Evolutionary conservation across 2,797 vertebrate species (phyloP).

Genomic region (Paratrypauchen microcephalus): DNA sequence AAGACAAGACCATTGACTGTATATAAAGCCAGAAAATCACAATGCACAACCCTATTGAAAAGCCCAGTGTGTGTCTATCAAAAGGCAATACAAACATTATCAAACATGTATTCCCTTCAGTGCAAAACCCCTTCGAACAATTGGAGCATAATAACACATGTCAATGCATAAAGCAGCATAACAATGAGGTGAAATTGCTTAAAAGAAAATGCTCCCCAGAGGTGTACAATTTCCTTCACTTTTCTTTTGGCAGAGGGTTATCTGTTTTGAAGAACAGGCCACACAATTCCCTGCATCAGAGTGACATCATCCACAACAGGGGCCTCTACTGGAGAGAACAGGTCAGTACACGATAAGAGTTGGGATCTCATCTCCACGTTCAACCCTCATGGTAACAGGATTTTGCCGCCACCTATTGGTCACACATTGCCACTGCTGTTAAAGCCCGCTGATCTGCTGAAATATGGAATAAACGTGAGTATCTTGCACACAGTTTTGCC

Average conservation of each 20-base stretch:
- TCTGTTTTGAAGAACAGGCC: neutral
- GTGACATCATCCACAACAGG: neutral
- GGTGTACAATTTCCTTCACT: neutral
- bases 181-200: neutral
- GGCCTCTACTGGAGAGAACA: neutral
- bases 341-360: neutral
- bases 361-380: too few species aligned
- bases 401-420: constrained; percentile 27
- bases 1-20: neutral
- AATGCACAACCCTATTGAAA: neutral
- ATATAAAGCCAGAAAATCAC: neutral
- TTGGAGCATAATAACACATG: neutral
- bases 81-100: too few species aligned
- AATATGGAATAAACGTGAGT: constrained; percentile 10
- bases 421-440: neutral
- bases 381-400: neutral
- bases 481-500: neutral
- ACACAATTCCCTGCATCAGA: neutral
- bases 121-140: neutral
- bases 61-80: too few species aligned
- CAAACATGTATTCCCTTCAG: neutral
- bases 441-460: neutral
- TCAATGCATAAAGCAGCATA: neutral
- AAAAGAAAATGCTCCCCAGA: neutral
- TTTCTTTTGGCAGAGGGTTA: neutral